Evolutionary conservation across 2,888 invertebrate genomes (phyloP), one percentile per base, ranked within the genome.

Genomic region (Drosophila algonquin): DNA sequence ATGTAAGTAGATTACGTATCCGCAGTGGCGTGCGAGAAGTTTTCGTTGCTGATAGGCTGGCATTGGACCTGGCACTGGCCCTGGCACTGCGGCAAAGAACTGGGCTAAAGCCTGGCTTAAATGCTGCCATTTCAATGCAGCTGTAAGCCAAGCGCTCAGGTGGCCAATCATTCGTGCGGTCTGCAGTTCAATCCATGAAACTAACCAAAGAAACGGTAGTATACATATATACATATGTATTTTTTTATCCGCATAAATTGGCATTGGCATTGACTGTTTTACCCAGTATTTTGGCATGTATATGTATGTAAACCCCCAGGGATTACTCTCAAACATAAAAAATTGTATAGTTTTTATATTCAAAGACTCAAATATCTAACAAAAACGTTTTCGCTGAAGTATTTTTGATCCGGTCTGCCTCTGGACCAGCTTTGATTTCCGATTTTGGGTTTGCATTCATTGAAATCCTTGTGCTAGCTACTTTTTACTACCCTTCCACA

Each of bases 1-100:
- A 40, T 48, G 47, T 68, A 58, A 58, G 68, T 57, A 65, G 54
- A 80, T 77, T 82, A 75, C 72, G 72, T 72, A 80, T 77, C 74
- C 77, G 80, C 77, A 58, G 16, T 35, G 72, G 47, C 55, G 65
- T 51, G 46, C 58, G 58, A 73, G 73, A 54, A 58, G 65, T 47
- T 73, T 73, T 53, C 71, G 61, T 50, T 45, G 24, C 53, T 54
- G 44, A 27, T 18, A 47, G 48, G 62, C 2, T 32, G 21, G 14
- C 45, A 16, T 9, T 18, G 9, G n/a, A n/a, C n/a, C n/a, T n/a
- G n/a, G 50, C 14, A 40, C 27, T 16, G 21, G 40, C 63, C 55
- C 27, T 16, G 21, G 40, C 63, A 67, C 44, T 70, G 60, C 59
- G 46, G 51, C 59, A 70, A 54, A 60, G 50, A 48, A 61, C 30